Evolutionary conservation across 2,888 invertebrate genomes (phyloP), one percentile per base, ranked within the genome.

Genomic region (Sesia bembeciformis): DNA sequence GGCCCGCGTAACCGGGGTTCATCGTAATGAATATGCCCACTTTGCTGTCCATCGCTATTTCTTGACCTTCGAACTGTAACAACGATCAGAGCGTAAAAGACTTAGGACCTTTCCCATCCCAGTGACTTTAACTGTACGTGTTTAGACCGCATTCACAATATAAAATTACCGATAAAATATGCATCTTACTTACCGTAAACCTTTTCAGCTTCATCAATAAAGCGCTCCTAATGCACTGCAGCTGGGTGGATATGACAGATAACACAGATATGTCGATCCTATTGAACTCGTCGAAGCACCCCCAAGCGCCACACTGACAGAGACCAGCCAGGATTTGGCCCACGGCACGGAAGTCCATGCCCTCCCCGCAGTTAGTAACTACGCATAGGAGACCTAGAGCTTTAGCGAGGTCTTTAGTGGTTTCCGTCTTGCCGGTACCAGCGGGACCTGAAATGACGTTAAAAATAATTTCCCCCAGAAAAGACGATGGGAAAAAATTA

Each of bases 211-310:
- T 94, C 78, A 93, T 92, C 53, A 96, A 90, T 52, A 98, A 80
- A 0, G 95, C 97, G 66, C 94, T 95, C 55, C 96, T 91, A 58
- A 98, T 97, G 7, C 96, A 96, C 78, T 97, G 97, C 61, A 98
- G 84, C 75, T 97, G 97, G 0, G 96, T 95, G 0, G 97, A 97
- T 69, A 98, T 97, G 3, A 98, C 97, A 8, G 97, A 97, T 38
- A 98, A 85, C 52, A 97, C 97, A 0, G 97, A 97, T 4, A 97
- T 93, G 61, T 97, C 97, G 62, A 98, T 97, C 42, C 97, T 91
- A 81, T 98, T 97, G 84, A 98, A 98, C 82, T 97, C 97, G 65
- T 98, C 97, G 73, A 98, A 98, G 76, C 97, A 98, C 2, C 97
- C 98, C 98, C 98, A 98, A 3, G 97, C 97, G 0, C 98, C 98